These are phyloP conservation scores for Pterostichus niger DNA, from an alignment of 2,888 invertebrate genomes.

Conservation along the genomic window DNA sequence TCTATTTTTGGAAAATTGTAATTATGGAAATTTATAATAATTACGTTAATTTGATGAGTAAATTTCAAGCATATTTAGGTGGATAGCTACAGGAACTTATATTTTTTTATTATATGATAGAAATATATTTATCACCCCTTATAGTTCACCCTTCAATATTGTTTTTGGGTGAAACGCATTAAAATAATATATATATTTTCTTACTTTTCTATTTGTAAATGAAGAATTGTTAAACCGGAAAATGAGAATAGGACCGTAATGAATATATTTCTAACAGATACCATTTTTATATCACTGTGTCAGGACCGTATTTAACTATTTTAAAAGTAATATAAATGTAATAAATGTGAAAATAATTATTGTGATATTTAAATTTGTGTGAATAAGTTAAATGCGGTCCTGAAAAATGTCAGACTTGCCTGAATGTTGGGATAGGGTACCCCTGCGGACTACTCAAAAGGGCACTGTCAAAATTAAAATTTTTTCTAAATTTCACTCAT, in stretches of 20 bases:
- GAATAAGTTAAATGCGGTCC: constrained; percentile 38
- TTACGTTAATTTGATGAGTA: too few relatives aligned
- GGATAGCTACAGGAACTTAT: constrained; percentile 3
- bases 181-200: too few relatives aligned
- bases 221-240: too few relatives aligned
- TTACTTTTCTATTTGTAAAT: too few relatives aligned
- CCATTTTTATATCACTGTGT: constrained; percentile 27
- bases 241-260: background rate
- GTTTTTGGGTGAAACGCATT: too few relatives aligned
- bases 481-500: constrained; percentile 36
- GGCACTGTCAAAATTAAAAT: constrained; percentile 75
- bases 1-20: background rate
- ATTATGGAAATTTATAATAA: background rate
- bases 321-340: background rate
- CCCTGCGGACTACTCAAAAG: constrained; percentile 81
- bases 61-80: constrained; percentile 13
- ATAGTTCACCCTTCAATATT: too few relatives aligned
- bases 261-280: constrained; percentile 38
- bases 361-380: background rate
- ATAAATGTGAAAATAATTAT: background rate
- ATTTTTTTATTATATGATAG: constrained; percentile 4
- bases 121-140: constrained; percentile 27
- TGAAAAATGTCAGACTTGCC: constrained; percentile 80
- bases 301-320: constrained; percentile 41
- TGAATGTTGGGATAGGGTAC: constrained; percentile 99